Evolutionary conservation across 2,113 vertebrate species (phyloP).

Genomic region (Sphyrna mokarran): DNA sequence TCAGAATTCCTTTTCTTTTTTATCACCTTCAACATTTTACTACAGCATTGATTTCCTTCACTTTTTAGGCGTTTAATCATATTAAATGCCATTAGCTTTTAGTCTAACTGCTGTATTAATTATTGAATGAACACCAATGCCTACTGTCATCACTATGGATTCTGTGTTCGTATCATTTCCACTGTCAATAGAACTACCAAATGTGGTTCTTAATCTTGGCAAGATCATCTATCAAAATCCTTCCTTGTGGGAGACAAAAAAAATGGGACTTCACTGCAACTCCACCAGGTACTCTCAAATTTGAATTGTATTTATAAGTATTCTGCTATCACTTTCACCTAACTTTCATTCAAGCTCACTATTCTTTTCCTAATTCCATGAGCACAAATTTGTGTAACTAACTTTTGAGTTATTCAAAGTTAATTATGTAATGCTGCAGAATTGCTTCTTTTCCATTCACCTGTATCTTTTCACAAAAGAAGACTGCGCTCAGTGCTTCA

Average conservation of each 20-base stretch:
- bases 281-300: background rate
- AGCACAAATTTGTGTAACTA: background rate
- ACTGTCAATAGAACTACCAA: background rate
- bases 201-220: background rate
- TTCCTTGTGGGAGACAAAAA: background rate
- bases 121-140: too few relatives aligned
- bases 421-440: background rate
- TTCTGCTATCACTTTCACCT: background rate
- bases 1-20: background rate
- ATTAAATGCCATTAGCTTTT: background rate
- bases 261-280: background rate
- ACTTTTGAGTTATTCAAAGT: background rate
- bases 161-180: background rate
- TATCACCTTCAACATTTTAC: background rate
- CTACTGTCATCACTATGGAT: background rate
- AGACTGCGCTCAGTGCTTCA: background rate
- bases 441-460: background rate
- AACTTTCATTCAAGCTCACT: background rate
- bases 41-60: background rate
- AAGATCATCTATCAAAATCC: background rate
- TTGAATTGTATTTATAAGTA: constrained; percentile 11
- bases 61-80: background rate
- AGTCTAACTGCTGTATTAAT: background rate
- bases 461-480: background rate
- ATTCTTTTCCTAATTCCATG: background rate